These are phyloP conservation scores for Diploptera punctata DNA, from an alignment of 2,888 invertebrate genomes.

Conservation along the genomic window DNA sequence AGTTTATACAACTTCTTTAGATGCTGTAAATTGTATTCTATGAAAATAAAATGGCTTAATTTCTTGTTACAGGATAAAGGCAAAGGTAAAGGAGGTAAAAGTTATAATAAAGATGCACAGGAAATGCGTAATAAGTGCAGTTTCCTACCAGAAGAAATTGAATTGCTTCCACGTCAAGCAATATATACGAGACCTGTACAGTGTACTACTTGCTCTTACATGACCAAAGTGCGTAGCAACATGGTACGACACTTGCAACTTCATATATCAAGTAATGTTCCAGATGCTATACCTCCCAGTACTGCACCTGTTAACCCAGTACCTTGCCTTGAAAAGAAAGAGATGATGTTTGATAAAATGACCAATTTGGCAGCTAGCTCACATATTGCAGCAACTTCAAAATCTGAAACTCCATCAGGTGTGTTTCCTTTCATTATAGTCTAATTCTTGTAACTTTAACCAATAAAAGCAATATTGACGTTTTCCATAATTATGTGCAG, in stretches of 20 bases:
- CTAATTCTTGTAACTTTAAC: too few species aligned
- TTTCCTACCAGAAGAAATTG: conserved; percentile 32
- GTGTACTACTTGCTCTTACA: conserved; percentile 72
- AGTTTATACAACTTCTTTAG: too few species aligned
- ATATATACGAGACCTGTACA: conserved; percentile 65
- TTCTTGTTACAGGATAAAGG: conserved; percentile 24
- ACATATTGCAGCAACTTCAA: conserved; percentile 47
- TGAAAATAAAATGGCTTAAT: neutral
- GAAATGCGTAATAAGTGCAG: conserved; percentile 40
- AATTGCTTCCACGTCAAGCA: conserved; percentile 67
- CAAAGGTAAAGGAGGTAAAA: neutral
- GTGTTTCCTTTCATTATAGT: too few species aligned
- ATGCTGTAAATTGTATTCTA: too few species aligned
- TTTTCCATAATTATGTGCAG: too few species aligned
- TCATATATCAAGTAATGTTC: conserved; percentile 56
- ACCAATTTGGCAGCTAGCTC: conserved; percentile 81
- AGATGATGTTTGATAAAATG: conserved; percentile 87
- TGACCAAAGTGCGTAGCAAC: conserved; percentile 73
- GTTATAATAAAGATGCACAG: neutral
- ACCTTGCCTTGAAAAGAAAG: conserved; percentile 76
- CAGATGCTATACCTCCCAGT: conserved; percentile 54
- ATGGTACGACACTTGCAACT: conserved; percentile 72
- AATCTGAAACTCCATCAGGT: conserved; percentile 52
- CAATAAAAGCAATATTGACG: too few species aligned
- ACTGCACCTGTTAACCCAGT: conserved; percentile 83